These are phyloP conservation scores for Poliocrania exsul DNA, from an alignment of 2,797 vertebrate genomes.

Conservation along the genomic window DNA sequence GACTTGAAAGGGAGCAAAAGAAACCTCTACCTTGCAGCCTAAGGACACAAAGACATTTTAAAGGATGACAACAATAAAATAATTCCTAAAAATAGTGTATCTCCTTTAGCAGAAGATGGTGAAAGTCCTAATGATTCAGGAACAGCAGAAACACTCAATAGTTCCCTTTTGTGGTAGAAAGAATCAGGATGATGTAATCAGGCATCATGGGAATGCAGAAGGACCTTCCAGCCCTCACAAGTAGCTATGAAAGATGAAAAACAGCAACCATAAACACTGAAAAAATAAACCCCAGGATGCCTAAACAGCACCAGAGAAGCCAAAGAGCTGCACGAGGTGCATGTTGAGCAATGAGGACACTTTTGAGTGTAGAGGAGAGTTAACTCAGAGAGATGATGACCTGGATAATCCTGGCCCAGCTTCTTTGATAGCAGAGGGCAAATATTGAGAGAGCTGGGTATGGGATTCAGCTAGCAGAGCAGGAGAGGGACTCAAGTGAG, in stretches of 20 bases:
- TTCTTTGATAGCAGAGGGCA: background rate
- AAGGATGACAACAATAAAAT: background rate
- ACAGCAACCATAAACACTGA: background rate
- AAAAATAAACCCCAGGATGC: background rate
- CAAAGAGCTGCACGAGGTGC: background rate
- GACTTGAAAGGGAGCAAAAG: background rate
- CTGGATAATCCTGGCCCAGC: background rate
- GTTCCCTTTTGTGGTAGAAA: background rate
- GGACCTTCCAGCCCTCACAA: background rate
- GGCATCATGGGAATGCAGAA: background rate
- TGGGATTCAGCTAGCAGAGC: background rate
- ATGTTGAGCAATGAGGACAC: background rate
- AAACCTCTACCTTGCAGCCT: background rate
- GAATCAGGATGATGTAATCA: background rate
- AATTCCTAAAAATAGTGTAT: background rate
- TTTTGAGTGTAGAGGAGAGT: background rate
- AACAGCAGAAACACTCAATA: background rate
- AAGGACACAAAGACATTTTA: background rate
- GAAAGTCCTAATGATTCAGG: background rate
- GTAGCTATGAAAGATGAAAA: background rate
- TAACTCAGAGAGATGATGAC: background rate
- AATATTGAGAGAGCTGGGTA: background rate
- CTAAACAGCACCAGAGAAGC: background rate
- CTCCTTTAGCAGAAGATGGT: background rate
- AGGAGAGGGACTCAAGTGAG: background rate